phyloP scores from a whole-genome alignment of 2,113 vertebrate species.

The Campylomormyrus tamandua region DNA sequence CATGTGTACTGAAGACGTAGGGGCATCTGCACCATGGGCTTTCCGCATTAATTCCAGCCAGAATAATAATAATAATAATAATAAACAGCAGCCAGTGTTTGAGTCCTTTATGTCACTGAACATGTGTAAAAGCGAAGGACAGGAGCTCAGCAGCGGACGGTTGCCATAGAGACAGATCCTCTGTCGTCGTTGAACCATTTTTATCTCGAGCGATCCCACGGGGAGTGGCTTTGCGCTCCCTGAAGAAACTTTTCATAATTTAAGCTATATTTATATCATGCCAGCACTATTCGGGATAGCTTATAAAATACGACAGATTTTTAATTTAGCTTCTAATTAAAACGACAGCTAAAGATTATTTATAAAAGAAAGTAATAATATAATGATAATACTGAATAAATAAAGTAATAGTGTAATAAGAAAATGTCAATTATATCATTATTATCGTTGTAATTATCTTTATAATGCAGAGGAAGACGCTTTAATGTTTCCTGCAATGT shows the following conservation, averaged over 20 bases:
- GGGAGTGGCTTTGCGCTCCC: slow-evolving; percentile 59
- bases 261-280: slow-evolving; percentile 70
- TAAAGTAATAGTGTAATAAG: not conserved
- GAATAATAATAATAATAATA: not conserved
- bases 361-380: not conserved
- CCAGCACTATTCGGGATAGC: slow-evolving; percentile 53
- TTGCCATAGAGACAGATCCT: slow-evolving; percentile 73
- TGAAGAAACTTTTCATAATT: slow-evolving; percentile 69
- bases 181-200: slow-evolving; percentile 70
- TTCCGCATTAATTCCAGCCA: not conserved
- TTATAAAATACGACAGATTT: slow-evolving; percentile 35
- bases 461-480: not conserved
- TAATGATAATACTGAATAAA: not conserved
- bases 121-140: slow-evolving; percentile 35
- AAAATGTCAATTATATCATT: not conserved
- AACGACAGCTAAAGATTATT: not conserved
- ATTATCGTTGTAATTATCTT: not conserved
- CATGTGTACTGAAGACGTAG: not conserved
- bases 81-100: slow-evolving; percentile 14
- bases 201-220: slow-evolving; percentile 62
- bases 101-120: slow-evolving; percentile 55
- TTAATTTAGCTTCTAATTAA: slow-evolving; percentile 2
- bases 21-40: not conserved
- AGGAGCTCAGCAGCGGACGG: slow-evolving; percentile 65
- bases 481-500: not conserved